Evolutionary conservation across 2,113 vertebrate species (phyloP).

Genomic region (Ceuthmochares aereus): DNA sequence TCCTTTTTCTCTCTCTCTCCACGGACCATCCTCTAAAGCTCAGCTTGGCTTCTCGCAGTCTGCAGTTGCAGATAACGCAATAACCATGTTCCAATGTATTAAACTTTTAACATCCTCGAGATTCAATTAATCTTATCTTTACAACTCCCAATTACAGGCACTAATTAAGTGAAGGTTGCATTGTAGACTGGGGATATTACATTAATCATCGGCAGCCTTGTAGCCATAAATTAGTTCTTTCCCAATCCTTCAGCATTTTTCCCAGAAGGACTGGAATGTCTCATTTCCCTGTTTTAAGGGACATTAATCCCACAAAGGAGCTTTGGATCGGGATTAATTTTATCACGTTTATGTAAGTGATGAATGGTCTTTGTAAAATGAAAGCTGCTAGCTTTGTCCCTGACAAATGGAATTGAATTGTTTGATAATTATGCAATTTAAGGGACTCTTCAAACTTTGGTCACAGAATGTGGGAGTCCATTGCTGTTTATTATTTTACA

Average conservation of each 20-base stretch:
- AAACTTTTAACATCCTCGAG: slow-evolving; percentile 78
- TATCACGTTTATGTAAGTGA: slow-evolving; percentile 62
- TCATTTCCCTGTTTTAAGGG: slow-evolving; percentile 51
- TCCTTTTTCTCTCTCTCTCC: slow-evolving; percentile 31
- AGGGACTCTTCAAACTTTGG: slow-evolving; percentile 24
- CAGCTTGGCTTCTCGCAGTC: not conserved
- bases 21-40: not conserved
- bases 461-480: not conserved
- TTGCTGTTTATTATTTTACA: slow-evolving; percentile 16
- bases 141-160: slow-evolving; percentile 83
- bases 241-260: slow-evolving; percentile 53
- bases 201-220: slow-evolving; percentile 73
- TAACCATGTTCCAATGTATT: slow-evolving; percentile 65
- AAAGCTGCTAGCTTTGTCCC: slow-evolving; percentile 29
- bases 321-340: slow-evolving; percentile 68
- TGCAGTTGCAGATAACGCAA: slow-evolving; percentile 74
- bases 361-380: slow-evolving; percentile 52
- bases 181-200: slow-evolving; percentile 68
- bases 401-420: slow-evolving; percentile 44
- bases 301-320: slow-evolving; percentile 55
- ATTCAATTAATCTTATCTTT: slow-evolving; percentile 87
- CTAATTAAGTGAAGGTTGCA: slow-evolving; percentile 81
- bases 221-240: slow-evolving; percentile 66
- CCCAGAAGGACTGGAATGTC: slow-evolving; percentile 67
- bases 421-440: slow-evolving; percentile 15